phyloP scores from a whole-genome alignment of 2,797 vertebrate species.

The Pangasius mekongensis region DNA sequence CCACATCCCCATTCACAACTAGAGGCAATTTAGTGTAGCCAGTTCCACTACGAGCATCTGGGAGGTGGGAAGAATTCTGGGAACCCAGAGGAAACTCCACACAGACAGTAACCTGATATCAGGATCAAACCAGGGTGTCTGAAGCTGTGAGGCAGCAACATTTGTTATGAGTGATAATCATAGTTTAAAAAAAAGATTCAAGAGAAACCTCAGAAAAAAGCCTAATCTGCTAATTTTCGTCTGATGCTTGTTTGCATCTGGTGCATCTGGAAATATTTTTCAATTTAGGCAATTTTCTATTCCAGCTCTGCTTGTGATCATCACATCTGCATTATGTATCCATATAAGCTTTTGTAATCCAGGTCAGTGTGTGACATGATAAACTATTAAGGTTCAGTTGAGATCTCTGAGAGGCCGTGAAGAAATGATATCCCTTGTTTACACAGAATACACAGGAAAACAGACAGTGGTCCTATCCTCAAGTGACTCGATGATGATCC shows the following conservation, averaged over 20 bases:
- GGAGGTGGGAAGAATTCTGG: neutral
- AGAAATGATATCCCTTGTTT: slow-evolving; percentile 21
- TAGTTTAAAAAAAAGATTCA: neutral
- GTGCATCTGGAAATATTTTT: slow-evolving; percentile 36
- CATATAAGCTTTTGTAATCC: neutral
- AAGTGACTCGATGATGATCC: neutral
- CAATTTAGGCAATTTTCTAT: slow-evolving; percentile 1
- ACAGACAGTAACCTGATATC: neutral
- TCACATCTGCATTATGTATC: slow-evolving; percentile 19
- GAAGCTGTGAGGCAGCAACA: neutral
- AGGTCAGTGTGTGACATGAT: slow-evolving; percentile 6
- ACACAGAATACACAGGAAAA: slow-evolving; percentile 49
- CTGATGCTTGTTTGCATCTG: slow-evolving; percentile 23
- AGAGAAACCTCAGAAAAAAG: neutral
- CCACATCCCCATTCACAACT: neutral
- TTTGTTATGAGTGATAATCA: neutral
- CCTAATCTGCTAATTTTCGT: slow-evolving; percentile 14
- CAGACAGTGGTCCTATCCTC: slow-evolving; percentile 43
- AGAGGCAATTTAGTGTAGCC: neutral
- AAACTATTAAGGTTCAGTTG: slow-evolving; percentile 10
- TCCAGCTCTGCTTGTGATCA: slow-evolving; percentile 59
- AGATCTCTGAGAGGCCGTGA: slow-evolving; percentile 9
- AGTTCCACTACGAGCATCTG: neutral
- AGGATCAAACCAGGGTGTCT: neutral
- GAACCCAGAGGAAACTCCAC: neutral